These are phyloP conservation scores for Carcharodon carcharias DNA, from an alignment of 2,797 vertebrate genomes.

Conservation along the genomic window DNA sequence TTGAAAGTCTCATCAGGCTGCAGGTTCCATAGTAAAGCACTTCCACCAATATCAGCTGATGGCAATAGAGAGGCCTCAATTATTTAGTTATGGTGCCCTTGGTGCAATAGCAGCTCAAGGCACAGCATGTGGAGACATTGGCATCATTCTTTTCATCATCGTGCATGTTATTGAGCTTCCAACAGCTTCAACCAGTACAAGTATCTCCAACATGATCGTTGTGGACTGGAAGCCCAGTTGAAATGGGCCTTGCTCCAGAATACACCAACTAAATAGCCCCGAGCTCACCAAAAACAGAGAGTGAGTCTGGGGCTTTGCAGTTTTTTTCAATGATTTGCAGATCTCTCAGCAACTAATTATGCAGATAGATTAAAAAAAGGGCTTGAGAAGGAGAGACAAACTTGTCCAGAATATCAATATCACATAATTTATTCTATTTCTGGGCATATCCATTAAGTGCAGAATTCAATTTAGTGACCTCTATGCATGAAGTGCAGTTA, in stretches of 20 bases:
- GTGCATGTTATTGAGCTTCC: background rate
- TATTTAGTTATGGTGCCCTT: background rate
- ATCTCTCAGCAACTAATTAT: slow-evolving; percentile 1
- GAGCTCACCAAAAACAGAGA: background rate
- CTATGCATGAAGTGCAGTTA: slow-evolving; percentile 9
- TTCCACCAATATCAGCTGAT: background rate
- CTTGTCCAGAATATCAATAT: slow-evolving; percentile 32
- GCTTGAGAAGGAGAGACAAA: background rate
- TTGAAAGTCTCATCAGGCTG: background rate
- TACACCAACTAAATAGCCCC: background rate
- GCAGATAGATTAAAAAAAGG: background rate
- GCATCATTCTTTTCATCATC: background rate
- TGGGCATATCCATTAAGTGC: slow-evolving; percentile 24
- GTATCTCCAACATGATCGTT: background rate
- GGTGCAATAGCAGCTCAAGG: background rate
- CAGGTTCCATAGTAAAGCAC: background rate
- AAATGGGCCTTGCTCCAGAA: too few species aligned
- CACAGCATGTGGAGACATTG: too few species aligned
- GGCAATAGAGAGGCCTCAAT: background rate
- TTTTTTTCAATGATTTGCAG: slow-evolving; percentile 3
- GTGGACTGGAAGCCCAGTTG: background rate
- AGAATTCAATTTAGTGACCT: slow-evolving; percentile 23
- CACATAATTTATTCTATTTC: slow-evolving; percentile 29
- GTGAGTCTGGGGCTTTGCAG: background rate
- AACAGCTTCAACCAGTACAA: background rate